Evolutionary conservation across 2,113 vertebrate genomes (phyloP).

Genomic region (Neolamprologus modestus): DNA sequence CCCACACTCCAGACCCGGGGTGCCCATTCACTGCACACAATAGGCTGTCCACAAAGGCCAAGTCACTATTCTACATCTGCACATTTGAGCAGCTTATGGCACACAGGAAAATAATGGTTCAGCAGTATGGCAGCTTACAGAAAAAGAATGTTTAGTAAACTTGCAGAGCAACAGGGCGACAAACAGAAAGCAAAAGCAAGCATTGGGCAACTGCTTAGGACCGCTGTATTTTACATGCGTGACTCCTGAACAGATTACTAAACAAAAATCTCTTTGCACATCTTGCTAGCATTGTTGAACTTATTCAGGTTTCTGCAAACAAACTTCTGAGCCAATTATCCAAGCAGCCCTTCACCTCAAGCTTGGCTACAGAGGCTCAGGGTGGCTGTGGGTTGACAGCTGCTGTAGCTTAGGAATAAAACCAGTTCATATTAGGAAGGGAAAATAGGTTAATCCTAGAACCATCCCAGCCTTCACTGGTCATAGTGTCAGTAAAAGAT

Average conservation of each 20-base stretch:
- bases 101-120: background rate
- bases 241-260: background rate
- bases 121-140: background rate
- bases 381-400: constrained; percentile 16
- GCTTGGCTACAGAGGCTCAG: background rate
- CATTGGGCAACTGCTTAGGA: background rate
- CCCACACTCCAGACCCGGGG: constrained; percentile 12
- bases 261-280: background rate
- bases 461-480: background rate
- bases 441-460: constrained; percentile 19
- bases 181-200: background rate
- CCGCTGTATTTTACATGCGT: background rate
- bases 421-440: background rate
- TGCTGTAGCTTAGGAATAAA: background rate
- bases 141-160: background rate
- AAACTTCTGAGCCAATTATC: constrained; percentile 5
- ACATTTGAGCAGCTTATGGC: constrained; percentile 1
- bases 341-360: background rate
- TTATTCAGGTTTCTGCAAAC: background rate
- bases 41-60: constrained; percentile 12
- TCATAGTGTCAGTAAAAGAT: background rate
- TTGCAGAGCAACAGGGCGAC: background rate
- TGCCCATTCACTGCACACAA: constrained; percentile 53
- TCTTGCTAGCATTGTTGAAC: background rate
- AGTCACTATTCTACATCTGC: constrained; percentile 44